Evolutionary conservation across 2,113 vertebrate species (phyloP).

Genomic region (Leptocoma aspasia): DNA sequence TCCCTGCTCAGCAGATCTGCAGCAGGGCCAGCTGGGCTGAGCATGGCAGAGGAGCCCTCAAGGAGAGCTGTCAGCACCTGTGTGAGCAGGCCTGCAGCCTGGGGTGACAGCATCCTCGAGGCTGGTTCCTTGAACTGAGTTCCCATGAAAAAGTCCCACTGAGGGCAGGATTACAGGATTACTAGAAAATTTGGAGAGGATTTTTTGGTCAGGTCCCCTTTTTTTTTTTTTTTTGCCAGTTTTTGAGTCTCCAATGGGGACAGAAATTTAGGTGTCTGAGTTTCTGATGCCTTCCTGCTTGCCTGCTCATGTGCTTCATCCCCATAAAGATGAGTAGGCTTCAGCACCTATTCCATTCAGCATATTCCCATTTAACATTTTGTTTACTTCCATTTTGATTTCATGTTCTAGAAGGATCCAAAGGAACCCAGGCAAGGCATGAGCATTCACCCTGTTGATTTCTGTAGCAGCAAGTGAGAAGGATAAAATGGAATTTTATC

Average conservation of each 20-base stretch:
- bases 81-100: background rate
- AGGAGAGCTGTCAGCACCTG: background rate
- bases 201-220: too few relatives aligned
- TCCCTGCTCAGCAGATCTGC: background rate
- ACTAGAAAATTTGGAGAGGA: rapidly evolving
- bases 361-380: background rate
- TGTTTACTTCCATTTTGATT: background rate
- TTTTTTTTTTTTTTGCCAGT: rapidly evolving
- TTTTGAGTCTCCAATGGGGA: background rate
- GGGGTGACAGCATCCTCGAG: too few relatives aligned
- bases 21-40: background rate
- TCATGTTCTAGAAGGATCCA: background rate
- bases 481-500: background rate
- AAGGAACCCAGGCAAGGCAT: background rate
- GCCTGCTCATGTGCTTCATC: background rate
- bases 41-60: rapidly evolving
- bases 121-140: background rate
- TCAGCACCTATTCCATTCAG: too few relatives aligned
- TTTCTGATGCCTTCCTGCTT: background rate
- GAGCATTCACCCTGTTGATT: background rate
- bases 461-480: background rate
- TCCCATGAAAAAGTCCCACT: background rate
- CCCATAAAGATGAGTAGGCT: background rate
- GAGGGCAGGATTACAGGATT: background rate
- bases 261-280: background rate